Base-by-base conservation (phyloP, 2,113 vertebrate genomes). In the Galeopterus variegatus region DNA sequence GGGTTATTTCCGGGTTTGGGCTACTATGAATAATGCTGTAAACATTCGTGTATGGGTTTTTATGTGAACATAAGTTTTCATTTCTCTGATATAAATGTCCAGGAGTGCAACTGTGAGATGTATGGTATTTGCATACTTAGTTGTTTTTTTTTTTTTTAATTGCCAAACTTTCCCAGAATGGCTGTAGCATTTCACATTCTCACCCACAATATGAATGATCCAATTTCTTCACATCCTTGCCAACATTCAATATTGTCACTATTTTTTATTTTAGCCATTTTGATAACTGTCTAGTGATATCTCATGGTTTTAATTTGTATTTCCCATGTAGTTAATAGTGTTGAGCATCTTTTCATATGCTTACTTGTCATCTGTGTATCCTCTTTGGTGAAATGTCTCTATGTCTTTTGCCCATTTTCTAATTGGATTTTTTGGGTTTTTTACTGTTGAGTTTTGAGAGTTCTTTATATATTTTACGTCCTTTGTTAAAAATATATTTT, bases 401-500 rank as follows among this genome's bases (percentile, higher is more conserved):
- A 14, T 76, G 41, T 36, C 28, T n/a, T 76, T 90, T 88, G 58
- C 23, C 24, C 8, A 26, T 36, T 96, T 88, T 75, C 52, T 91
- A 81, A 64, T 58, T 70, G 10, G n/a, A 88, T 80, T 45, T 77
- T 95, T 92, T 90, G 18, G 7, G 9, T 33, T 60, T 95, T 76
- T 91, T 80, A 77, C 45, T 89, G 23, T 93, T 83, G 26, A 45
- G 8, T 60, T 89, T 95, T 92, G 31, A 92, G 60, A 95, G 69
- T 91, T 93, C 70, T 85, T 79, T 56, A 67, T 88, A 65, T 83
- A 76, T 88, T 76, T 58, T 60, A 1, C 18, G 56, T 86, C 24
- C 13, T 88, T 92, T 79, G 64, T 93, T 87, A 85, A 31, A 67
- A 56, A 93, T 50, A 41, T 89, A 19, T 33, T 84, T 91, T 88